A percentile compares a stretch with the other conserved stretches of the same genome.
These are phyloP conservation scores for Drosophila virilis DNA, from an alignment of 1,140 invertebrate species.

Conservation along the genomic window DNA sequence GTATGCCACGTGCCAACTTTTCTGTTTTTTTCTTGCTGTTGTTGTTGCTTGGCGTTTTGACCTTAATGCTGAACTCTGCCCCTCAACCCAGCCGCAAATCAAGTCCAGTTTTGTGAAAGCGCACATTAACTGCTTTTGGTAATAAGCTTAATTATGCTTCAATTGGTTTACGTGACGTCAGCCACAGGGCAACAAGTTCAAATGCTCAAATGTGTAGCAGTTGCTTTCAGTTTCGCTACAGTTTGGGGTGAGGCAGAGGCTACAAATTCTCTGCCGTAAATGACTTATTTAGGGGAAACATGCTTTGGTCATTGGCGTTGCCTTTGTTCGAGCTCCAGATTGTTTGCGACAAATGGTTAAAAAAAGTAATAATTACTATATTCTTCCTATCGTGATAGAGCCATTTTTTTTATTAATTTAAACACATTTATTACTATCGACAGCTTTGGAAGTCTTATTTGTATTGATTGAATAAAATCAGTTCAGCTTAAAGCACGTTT, in stretches of 20 bases:
- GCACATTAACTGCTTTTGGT: constrained; percentile 55
- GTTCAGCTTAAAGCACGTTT: background rate
- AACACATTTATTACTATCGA: background rate
- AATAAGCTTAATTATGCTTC: constrained; percentile 67
- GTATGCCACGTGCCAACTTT: constrained; percentile 1
- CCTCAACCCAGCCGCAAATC: constrained; percentile 40
- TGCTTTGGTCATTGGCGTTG: constrained; percentile 1
- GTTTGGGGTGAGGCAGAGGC: constrained; percentile 8
- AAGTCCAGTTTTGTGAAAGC: constrained; percentile 40
- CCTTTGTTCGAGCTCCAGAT: constrained; percentile 4
- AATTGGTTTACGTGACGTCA: constrained; percentile 63
- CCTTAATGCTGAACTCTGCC: constrained; percentile 46
- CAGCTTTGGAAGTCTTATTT: background rate
- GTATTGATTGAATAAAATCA: background rate
- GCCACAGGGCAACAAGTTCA: constrained; percentile 40
- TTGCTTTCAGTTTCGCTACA: constrained; percentile 21
- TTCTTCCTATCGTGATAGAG: no score
- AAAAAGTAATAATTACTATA: background rate
- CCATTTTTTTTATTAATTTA: background rate
- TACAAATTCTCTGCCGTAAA: constrained; percentile 8
- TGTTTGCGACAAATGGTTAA: background rate
- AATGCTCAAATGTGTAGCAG: constrained; percentile 32
- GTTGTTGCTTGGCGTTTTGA: constrained; percentile 23
- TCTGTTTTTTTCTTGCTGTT: background rate
- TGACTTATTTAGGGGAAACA: constrained; percentile 29